A percentile compares a stretch with the other conserved stretches of the same genome.
These are phyloP conservation scores for Lacanobia wlatinum DNA, from an alignment of 2,888 invertebrate genomes.

Conservation along the genomic window DNA sequence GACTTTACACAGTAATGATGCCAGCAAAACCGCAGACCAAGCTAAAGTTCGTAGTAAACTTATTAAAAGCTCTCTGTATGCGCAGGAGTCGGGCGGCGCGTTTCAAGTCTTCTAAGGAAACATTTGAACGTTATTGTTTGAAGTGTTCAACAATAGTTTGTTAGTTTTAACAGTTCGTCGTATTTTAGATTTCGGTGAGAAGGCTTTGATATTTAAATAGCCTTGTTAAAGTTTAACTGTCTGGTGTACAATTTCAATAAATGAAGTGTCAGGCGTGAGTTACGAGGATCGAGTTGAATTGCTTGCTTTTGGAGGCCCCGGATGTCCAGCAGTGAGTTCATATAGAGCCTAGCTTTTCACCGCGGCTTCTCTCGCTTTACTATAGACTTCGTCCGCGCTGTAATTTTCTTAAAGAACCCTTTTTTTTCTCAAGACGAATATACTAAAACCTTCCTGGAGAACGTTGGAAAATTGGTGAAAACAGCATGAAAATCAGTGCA, in stretches of 20 bases:
- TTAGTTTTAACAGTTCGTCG: constrained; percentile 52
- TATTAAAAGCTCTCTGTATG: constrained; percentile 59
- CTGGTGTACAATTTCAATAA: background rate
- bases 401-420: no score
- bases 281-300: background rate
- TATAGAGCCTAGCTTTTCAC: no score
- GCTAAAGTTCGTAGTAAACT: constrained; percentile 27
- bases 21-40: constrained; percentile 41
- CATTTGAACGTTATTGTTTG: constrained; percentile 53
- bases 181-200: constrained; percentile 15
- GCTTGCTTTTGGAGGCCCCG: background rate
- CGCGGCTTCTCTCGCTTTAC: no score
- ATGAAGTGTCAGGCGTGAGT: background rate
- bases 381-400: no score
- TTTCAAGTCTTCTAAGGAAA: constrained; percentile 55
- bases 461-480: no score
- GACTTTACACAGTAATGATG: background rate
- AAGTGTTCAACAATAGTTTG: constrained; percentile 41
- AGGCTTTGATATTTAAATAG: constrained; percentile 26
- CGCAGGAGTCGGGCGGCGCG: constrained; percentile 55
- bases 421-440: no score
- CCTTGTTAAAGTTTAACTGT: constrained; percentile 1
- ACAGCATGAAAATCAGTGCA: no score
- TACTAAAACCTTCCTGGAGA: no score
- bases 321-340: background rate